Percentiles rank a stretch among this genome's conserved stretches.
These are phyloP conservation scores for Polia nebulosa DNA, from an alignment of 2,888 invertebrate species.

Conservation along the genomic window DNA sequence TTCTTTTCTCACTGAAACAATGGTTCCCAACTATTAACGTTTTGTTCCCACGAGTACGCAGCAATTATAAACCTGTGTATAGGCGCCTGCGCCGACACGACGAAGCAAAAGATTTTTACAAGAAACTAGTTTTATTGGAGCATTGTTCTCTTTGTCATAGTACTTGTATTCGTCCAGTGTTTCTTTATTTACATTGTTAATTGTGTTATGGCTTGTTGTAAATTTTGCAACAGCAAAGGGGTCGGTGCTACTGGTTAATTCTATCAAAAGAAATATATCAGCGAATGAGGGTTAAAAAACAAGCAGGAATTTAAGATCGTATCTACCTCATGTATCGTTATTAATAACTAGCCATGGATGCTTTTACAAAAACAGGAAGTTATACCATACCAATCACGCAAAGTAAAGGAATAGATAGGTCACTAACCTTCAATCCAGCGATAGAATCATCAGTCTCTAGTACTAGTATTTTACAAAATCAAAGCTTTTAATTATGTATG, in stretches of 20 bases:
- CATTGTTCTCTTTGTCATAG: conserved; percentile 71
- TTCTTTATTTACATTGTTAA: conserved; percentile 44
- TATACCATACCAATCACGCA: neutral
- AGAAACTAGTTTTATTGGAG: conserved; percentile 71
- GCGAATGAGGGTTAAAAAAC: neutral
- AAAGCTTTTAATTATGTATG: conserved; percentile 31
- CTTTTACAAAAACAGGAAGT: neutral
- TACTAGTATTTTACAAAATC: conserved; percentile 20
- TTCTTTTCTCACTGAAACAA: conserved; percentile 66
- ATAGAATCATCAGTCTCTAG: conserved; percentile 14
- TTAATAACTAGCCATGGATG: neutral
- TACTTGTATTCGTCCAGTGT: conserved; percentile 26
- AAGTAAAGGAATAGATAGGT: neutral
- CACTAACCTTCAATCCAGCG: neutral
- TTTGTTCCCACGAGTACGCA: conserved; percentile 62
- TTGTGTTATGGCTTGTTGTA: neutral
- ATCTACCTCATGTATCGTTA: neutral
- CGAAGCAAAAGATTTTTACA: conserved; percentile 58
- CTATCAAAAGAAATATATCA: neutral
- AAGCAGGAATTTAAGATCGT: neutral
- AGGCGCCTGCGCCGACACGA: conserved; percentile 44
- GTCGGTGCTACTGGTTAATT: neutral
- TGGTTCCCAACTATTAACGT: conserved; percentile 69
- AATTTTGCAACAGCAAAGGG: neutral
- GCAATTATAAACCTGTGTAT: conserved; percentile 66